Conservation (phyloP, 2,797 vertebrate species). For the Chiloscyllium punctatum region DNA sequence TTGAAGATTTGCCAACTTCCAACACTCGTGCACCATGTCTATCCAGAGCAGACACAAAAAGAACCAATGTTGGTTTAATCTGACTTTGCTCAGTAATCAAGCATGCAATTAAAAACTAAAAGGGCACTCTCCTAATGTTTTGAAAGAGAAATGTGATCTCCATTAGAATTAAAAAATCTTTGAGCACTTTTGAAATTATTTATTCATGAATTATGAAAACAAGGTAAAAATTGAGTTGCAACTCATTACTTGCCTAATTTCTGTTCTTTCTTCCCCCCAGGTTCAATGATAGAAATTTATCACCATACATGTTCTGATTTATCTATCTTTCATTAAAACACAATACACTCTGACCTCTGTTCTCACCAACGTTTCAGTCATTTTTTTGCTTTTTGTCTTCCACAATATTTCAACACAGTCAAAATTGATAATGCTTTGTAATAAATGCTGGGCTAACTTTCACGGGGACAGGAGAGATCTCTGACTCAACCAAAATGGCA, state of each 20-base stretch:
- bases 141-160: neutral
- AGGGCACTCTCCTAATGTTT: neutral
- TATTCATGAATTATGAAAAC: neutral
- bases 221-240: neutral
- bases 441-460: no score
- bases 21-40: no score
- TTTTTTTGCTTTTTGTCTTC: neutral
- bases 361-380: neutral
- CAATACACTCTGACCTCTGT: neutral
- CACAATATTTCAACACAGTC: no score
- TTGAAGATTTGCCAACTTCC: no score
- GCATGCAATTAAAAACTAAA: neutral
- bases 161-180: neutral
- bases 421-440: no score
- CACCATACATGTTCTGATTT: neutral
- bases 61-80: no score
- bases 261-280: neutral
- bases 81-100: no score
- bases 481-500: no score
- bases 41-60: no score
- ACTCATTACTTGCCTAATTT: neutral
- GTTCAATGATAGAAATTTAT: neutral
- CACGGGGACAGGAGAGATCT: no score
- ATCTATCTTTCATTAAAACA: neutral
- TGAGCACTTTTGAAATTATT: neutral